Evolutionary conservation across 2,888 invertebrate species (phyloP), one percentile per base, ranked within the genome.

Genomic region (Uropetala carovei): DNA sequence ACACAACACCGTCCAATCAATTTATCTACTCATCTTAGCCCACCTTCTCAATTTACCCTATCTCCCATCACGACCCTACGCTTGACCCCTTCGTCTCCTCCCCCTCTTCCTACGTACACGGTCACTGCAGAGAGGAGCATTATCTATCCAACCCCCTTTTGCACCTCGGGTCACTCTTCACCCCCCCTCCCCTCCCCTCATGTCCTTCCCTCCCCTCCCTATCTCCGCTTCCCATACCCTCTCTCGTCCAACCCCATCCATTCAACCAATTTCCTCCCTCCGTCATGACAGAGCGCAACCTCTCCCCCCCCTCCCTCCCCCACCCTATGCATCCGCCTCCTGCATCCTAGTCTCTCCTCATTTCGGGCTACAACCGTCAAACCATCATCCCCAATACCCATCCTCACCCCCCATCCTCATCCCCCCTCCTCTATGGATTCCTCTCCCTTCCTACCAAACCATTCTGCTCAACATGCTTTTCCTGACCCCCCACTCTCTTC

Each of bases 11-110:
- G n/a, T 83, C 83, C 83, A 83, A 83, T 83, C 83, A 83, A 83
- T 83, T 83, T 83, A 83, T 83, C 83, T 83, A 57, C 57, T 83
- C 83, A 83, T 83, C 83, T 83, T 83, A 30, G n/a, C n/a, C 43
- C 56, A 57, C 83, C 83, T 83, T 57, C 83, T 83, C 83, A 83
- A 83, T 83, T 83, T 83, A 57, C 83, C 57, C 83, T 83, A 83
- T 83, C 83, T 83, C 57, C 83, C 43, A 83, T 83, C 83, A 57
- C 83, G 56, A n/a, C 56, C 43, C 83, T 56, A 10, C 18, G 83
- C 57, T 83, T 43, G 57, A 57, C 57, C 83, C 57, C n/a, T 56
- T n/a, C 18, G n/a, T 43, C 82, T 82, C 82, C 30, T 7, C 83
- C 83, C 9, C 83, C n/a, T 10, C 83, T n/a, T 18, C 83, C 18